Base-by-base conservation (phyloP, 2,113 vertebrate genomes). In the Cyanistes caeruleus region DNA sequence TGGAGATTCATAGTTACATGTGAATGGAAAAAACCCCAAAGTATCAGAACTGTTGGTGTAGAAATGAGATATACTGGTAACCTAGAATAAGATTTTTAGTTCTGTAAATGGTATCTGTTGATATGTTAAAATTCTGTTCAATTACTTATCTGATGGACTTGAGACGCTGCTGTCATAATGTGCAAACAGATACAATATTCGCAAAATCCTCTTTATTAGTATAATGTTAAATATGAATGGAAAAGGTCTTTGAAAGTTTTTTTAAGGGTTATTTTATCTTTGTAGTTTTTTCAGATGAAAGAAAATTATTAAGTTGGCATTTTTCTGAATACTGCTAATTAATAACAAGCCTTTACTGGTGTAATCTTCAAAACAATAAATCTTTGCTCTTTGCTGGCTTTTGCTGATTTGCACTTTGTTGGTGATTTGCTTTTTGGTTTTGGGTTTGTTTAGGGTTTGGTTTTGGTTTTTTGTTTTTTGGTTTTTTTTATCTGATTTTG, bases 371-470 rank as follows among this genome's bases (percentile, higher is more conserved):
- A 68, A 93, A 76, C 15, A 31, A 5, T 51, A 33, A 27, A 27
- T 37, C 23, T 67, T 67, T 72, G 10, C 21, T 63, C 21, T 73
- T 74, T 64, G 11, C 39, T 39, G 39, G 12, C 12, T 39, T 39
- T 39, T 39, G 17, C 25, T 75, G 67, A 72, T 78, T 74, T 39
- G 39, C 23, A n/a, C 49, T 84, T 80, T 63, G 16, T 1, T 55
- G 5, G 2, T 55, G 14, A 9, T 58, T 89, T 76, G 13, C 12
- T 5, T 5, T 68, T 87, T 52, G 16, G 2, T 2, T 74, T 69
- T 28, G 25, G 3, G 21, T 35, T 44, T 39, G 8, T 44, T 44
- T 44, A 5, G 14, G 13, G 0, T 4, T 23, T n/a, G n/a, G n/a
- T n/a, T n/a, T n/a, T n/a, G n/a, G n/a, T 72, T 60, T 60, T 58